These are phyloP conservation scores for Chrysolina haemoptera DNA, from an alignment of 2,888 invertebrate genomes.

Conservation along the genomic window DNA sequence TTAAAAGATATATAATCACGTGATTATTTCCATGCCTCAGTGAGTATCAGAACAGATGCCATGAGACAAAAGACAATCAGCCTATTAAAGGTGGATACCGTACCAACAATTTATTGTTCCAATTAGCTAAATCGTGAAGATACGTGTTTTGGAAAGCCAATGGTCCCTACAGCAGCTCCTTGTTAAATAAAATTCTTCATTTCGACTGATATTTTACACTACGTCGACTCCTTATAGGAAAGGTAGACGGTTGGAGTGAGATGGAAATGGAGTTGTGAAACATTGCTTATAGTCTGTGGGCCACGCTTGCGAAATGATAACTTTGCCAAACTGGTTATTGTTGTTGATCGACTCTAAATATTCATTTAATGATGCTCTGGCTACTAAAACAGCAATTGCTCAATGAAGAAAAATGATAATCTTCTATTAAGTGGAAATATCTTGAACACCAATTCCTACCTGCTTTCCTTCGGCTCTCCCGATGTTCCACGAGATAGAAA, in stretches of 20 bases:
- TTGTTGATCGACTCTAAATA: background rate
- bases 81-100: slow-evolving; percentile 71
- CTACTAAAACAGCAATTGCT: too few relatives aligned
- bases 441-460: too few relatives aligned
- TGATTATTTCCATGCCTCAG: slow-evolving; percentile 62
- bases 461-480: too few relatives aligned
- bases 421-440: too few relatives aligned
- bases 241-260: slow-evolving; percentile 31
- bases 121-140: slow-evolving; percentile 73
- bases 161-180: slow-evolving; percentile 63
- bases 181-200: slow-evolving; percentile 59
- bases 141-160: slow-evolving; percentile 71
- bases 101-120: slow-evolving; percentile 73
- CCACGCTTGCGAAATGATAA: background rate
- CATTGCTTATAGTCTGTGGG: slow-evolving; percentile 26
- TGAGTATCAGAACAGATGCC: slow-evolving; percentile 68
- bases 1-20: slow-evolving; percentile 40
- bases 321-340: background rate
- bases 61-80: slow-evolving; percentile 70
- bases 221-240: slow-evolving; percentile 40
- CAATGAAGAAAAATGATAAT: too few relatives aligned
- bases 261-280: slow-evolving; percentile 16
- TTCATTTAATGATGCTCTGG: too few relatives aligned
- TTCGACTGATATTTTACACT: slow-evolving; percentile 45
- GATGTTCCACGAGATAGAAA: too few relatives aligned